Conservation (phyloP, 37 sponge, comb jelly and placozoan species). For the Cliona cf. orientalis region DNA sequence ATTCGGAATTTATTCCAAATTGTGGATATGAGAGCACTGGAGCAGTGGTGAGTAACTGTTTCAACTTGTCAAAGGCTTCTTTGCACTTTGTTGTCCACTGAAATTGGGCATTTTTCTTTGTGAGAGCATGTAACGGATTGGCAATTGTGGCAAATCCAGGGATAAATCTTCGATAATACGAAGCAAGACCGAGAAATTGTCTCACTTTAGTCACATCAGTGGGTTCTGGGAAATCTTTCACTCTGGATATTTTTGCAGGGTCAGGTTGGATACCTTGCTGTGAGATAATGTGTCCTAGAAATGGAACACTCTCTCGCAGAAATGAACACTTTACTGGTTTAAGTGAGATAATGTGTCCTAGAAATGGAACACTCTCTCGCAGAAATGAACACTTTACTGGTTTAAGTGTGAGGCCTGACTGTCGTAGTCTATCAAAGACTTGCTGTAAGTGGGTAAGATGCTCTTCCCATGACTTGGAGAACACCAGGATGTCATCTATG, state of each 20-base stretch:
- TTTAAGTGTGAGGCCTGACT: slow-evolving; percentile 36
- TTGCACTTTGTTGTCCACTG: slow-evolving; percentile 36
- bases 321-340: background rate
- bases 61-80: slow-evolving; percentile 41
- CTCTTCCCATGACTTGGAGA: slow-evolving; percentile 15
- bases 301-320: background rate
- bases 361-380: slow-evolving; percentile 15
- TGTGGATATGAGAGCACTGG: slow-evolving; percentile 45
- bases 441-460: slow-evolving; percentile 40
- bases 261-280: slow-evolving; percentile 6
- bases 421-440: slow-evolving; percentile 37
- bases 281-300: slow-evolving; percentile 32
- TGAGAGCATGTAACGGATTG: slow-evolving; percentile 20
- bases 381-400: slow-evolving; percentile 46
- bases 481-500: slow-evolving; percentile 53
- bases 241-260: background rate
- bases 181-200: slow-evolving; percentile 26
- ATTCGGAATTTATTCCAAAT: background rate
- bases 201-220: slow-evolving; percentile 7
- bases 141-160: slow-evolving; percentile 21
- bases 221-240: slow-evolving; percentile 20
- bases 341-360: slow-evolving; percentile 27
- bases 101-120: slow-evolving; percentile 13
- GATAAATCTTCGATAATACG: slow-evolving; percentile 44
- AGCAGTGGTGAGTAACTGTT: background rate